These are phyloP conservation scores for Mechanitis mazaeus DNA, from an alignment of 2,888 invertebrate genomes.

Conservation along the genomic window DNA sequence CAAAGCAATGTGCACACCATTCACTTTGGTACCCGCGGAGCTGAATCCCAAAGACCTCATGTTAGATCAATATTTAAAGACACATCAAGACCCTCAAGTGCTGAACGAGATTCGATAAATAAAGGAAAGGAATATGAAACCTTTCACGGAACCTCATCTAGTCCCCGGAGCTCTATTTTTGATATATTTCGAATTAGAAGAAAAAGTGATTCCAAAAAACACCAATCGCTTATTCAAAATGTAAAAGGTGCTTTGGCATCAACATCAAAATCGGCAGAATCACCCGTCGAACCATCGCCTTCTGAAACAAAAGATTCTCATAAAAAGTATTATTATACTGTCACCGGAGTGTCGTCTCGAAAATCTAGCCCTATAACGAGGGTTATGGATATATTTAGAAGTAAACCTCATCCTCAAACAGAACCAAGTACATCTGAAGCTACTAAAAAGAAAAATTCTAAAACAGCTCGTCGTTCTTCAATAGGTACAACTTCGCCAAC, in stretches of 20 bases:
- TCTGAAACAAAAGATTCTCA: slow-evolving; percentile 62
- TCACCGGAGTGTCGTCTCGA: slow-evolving; percentile 67
- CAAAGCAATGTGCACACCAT: slow-evolving; percentile 68
- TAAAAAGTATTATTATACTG: slow-evolving; percentile 73
- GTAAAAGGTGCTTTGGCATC: slow-evolving; percentile 43
- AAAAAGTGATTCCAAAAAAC: slow-evolving; percentile 69
- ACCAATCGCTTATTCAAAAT: slow-evolving; percentile 50
- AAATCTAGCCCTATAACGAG: slow-evolving; percentile 71
- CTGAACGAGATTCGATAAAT: slow-evolving; percentile 55
- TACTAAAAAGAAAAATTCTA: slow-evolving; percentile 58
- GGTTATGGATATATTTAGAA: slow-evolving; percentile 70
- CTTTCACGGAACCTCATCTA: slow-evolving; percentile 70
- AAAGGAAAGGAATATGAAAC: slow-evolving; percentile 66
- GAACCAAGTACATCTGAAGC: slow-evolving; percentile 49
- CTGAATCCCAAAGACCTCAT: slow-evolving; percentile 66
- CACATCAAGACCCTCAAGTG: slow-evolving; percentile 58
- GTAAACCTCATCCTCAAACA: slow-evolving; percentile 57
- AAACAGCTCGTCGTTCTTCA: slow-evolving; percentile 61
- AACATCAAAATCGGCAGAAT: slow-evolving; percentile 52
- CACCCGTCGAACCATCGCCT: slow-evolving; percentile 50
- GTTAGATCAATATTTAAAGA: slow-evolving; percentile 69
- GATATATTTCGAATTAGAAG: slow-evolving; percentile 70
- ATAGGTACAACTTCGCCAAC: slow-evolving; percentile 71
- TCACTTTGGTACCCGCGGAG: slow-evolving; percentile 69
- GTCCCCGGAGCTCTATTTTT: slow-evolving; percentile 71